Conservation (phyloP, 2,888 invertebrate species). For the Blomia tropicalis region DNA sequence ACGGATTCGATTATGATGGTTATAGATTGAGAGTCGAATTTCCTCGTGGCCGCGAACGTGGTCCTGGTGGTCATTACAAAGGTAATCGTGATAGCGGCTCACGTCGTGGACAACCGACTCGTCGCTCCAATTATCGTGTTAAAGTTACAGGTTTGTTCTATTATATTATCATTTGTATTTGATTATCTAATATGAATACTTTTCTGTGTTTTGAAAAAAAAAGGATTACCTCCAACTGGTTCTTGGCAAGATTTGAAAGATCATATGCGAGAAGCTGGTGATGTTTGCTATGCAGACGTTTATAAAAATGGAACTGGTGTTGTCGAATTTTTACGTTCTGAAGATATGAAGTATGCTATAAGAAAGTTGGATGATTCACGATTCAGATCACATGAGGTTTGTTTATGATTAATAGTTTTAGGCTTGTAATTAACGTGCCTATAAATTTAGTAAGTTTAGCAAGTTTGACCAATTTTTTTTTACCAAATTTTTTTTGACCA, state of each 20-base stretch:
- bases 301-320: slow-evolving; percentile 98
- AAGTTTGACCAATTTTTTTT: not conserved
- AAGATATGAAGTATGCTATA: slow-evolving; percentile 98
- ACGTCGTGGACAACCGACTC: slow-evolving; percentile 68
- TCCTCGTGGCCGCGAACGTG: slow-evolving; percentile 55
- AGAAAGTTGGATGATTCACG: slow-evolving; percentile 94
- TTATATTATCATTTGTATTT: not conserved
- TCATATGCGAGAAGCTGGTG: slow-evolving; percentile 97
- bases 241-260: slow-evolving; percentile 96
- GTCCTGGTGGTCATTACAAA: slow-evolving; percentile 39
- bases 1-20: slow-evolving; percentile 97
- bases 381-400: slow-evolving; percentile 92
- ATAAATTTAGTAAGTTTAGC: too few species aligned
- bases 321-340: slow-evolving; percentile 87
- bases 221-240: slow-evolving; percentile 57
- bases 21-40: slow-evolving; percentile 92
- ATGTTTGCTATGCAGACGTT: slow-evolving; percentile 96
- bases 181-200: too few species aligned
- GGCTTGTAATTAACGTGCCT: not conserved
- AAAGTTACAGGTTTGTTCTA: slow-evolving; percentile 58
- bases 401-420: not conserved
- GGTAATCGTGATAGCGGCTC: slow-evolving; percentile 44
- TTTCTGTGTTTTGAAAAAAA: too few species aligned
- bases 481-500: too few species aligned
- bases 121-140: slow-evolving; percentile 85